These are phyloP conservation scores for Neotoxoptera formosana DNA, from an alignment of 1,140 invertebrate genomes.

Conservation along the genomic window DNA sequence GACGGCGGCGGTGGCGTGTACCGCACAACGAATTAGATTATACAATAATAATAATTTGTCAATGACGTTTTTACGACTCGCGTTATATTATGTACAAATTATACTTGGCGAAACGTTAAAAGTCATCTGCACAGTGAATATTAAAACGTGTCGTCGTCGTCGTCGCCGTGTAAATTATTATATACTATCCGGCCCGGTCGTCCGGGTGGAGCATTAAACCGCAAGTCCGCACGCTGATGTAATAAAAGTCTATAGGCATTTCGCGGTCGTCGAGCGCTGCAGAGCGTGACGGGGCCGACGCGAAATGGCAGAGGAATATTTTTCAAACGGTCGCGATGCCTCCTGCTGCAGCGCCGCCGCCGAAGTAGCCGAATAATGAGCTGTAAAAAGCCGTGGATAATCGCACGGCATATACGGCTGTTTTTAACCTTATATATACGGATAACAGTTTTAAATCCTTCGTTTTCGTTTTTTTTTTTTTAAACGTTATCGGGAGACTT, in stretches of 20 bases:
- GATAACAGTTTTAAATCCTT: no score
- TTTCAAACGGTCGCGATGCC: background rate
- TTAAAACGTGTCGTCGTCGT: background rate
- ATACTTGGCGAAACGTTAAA: background rate
- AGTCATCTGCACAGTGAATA: background rate
- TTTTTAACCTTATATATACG: no score
- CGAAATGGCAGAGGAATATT: no score
- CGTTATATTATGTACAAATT: no score
- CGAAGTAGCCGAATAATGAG: background rate
- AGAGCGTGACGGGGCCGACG: no score
- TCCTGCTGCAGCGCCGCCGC: background rate
- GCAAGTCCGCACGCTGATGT: background rate
- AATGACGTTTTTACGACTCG: slow-evolving; percentile 8
- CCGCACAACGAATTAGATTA: background rate
- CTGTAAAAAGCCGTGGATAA: background rate
- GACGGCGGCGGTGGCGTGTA: no score
- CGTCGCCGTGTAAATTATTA: background rate
- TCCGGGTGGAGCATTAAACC: background rate
- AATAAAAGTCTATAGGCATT: slow-evolving; percentile 18
- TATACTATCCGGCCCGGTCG: background rate
- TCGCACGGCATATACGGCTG: background rate
- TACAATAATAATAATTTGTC: no score
- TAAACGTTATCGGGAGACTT: no score
- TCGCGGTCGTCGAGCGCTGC: background rate
- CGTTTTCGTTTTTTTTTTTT: no score